These are phyloP conservation scores for Vanacampus margaritifer DNA, from an alignment of 2,113 vertebrate species.

Conservation along the genomic window DNA sequence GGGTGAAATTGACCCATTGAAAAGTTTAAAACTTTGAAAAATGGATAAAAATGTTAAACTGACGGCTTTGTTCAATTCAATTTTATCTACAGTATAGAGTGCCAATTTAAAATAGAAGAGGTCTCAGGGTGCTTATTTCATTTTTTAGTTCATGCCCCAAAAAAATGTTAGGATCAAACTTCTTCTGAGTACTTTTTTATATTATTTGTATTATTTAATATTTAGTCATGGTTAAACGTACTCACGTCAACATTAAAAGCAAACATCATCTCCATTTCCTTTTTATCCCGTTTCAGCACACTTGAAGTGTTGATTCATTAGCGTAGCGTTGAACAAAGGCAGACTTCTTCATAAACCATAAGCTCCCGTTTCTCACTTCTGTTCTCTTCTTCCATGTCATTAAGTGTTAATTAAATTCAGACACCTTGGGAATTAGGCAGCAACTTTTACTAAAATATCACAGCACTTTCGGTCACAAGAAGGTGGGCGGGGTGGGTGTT, in stretches of 20 bases:
- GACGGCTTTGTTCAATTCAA: not conserved
- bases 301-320: too few species aligned
- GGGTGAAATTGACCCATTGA: not conserved
- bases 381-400: not conserved
- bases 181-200: too few species aligned
- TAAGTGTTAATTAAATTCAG: constrained; percentile 69
- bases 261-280: too few species aligned
- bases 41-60: not conserved
- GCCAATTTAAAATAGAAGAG: too few species aligned
- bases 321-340: too few species aligned
- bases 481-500: constrained; percentile 21
- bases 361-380: not conserved
- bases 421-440: constrained; percentile 78
- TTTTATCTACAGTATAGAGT: not conserved
- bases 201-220: too few species aligned
- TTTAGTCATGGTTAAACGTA: too few species aligned
- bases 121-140: too few species aligned
- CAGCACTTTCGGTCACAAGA: constrained; percentile 66
- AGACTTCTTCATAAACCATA: not conserved
- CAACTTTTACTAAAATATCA: constrained; percentile 78
- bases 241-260: too few species aligned
- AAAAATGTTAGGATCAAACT: too few species aligned
- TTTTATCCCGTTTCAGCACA: too few species aligned
- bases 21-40: not conserved
- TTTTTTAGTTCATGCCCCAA: not conserved